Percentiles rank a stretch among this genome's conserved stretches.
Conservation (phyloP, 2,113 vertebrate species). For the Lampris incognitus region DNA sequence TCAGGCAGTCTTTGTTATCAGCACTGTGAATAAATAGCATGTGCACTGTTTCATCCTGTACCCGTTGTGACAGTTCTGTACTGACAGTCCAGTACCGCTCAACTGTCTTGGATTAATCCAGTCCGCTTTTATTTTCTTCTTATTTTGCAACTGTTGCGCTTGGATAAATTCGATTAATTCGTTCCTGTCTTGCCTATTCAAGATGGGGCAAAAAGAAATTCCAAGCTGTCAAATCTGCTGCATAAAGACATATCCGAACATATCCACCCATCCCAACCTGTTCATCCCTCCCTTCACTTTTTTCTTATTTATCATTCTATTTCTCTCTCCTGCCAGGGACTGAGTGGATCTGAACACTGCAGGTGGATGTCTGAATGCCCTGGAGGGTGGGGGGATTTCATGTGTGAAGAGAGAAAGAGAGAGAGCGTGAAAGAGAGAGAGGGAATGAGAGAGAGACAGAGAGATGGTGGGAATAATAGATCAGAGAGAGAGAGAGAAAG, state of each 20-base stretch:
- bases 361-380: constrained; percentile 60
- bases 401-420: constrained; percentile 53
- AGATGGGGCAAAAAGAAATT: too few relatives aligned
- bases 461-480: constrained; percentile 68
- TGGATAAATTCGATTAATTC: not conserved
- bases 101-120: too few relatives aligned
- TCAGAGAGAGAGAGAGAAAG: constrained; percentile 51
- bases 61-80: too few relatives aligned
- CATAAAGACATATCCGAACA: constrained; percentile 39
- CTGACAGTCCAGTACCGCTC: too few relatives aligned
- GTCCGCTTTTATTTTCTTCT: too few relatives aligned
- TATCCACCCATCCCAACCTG: constrained; percentile 56
- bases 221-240: constrained; percentile 11
- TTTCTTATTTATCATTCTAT: constrained; percentile 68
- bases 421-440: constrained; percentile 42
- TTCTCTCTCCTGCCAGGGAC: constrained; percentile 56
- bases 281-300: constrained; percentile 57
- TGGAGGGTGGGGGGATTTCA: constrained; percentile 61
- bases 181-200: not conserved
- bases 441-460: constrained; percentile 3
- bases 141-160: too few relatives aligned
- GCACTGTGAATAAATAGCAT: too few relatives aligned
- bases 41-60: too few relatives aligned
- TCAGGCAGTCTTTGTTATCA: too few relatives aligned
- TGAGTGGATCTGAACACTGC: constrained; percentile 18